These are phyloP conservation scores for Ichneumoninae sp. DNA, from an alignment of 2,888 invertebrate genomes.

Conservation along the genomic window DNA sequence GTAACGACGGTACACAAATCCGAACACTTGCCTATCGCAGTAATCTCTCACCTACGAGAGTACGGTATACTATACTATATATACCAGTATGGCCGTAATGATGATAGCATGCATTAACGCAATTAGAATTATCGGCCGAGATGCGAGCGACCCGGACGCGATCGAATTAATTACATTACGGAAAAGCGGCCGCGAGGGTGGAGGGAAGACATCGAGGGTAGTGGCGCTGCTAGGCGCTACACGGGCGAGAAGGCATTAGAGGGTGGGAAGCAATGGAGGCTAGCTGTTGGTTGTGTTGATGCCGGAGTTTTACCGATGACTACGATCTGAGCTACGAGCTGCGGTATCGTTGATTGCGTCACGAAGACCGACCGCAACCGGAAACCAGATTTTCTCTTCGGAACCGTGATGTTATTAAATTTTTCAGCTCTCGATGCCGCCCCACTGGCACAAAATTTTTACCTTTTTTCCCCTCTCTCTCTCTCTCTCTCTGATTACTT, in stretches of 20 bases:
- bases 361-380: slow-evolving; percentile 36
- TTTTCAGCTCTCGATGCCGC: slow-evolving; percentile 31
- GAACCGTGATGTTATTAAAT: slow-evolving; percentile 1
- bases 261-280: slow-evolving; percentile 6
- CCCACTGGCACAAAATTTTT: background rate
- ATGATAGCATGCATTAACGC: slow-evolving; percentile 67
- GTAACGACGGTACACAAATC: slow-evolving; percentile 10
- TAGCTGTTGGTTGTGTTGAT: background rate
- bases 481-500: slow-evolving; percentile 7
- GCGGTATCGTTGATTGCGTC: slow-evolving; percentile 51
- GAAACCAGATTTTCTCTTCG: slow-evolving; percentile 45
- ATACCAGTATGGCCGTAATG: slow-evolving; percentile 47
- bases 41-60: slow-evolving; percentile 28
- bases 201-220: slow-evolving; percentile 26
- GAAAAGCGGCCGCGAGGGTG: slow-evolving; percentile 54
- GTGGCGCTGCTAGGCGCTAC: slow-evolving; percentile 18
- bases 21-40: slow-evolving; percentile 20
- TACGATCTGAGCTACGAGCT: slow-evolving; percentile 44
- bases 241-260: slow-evolving; percentile 22
- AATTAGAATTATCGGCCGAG: slow-evolving; percentile 69
- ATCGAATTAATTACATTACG: slow-evolving; percentile 70
- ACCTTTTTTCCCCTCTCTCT: background rate
- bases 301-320: slow-evolving; percentile 28
- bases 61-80: background rate
- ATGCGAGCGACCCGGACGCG: slow-evolving; percentile 62